Evolutionary conservation across 2,797 vertebrate species (phyloP), one percentile per base, ranked within the genome.

Genomic region (Gallinago stenura): DNA sequence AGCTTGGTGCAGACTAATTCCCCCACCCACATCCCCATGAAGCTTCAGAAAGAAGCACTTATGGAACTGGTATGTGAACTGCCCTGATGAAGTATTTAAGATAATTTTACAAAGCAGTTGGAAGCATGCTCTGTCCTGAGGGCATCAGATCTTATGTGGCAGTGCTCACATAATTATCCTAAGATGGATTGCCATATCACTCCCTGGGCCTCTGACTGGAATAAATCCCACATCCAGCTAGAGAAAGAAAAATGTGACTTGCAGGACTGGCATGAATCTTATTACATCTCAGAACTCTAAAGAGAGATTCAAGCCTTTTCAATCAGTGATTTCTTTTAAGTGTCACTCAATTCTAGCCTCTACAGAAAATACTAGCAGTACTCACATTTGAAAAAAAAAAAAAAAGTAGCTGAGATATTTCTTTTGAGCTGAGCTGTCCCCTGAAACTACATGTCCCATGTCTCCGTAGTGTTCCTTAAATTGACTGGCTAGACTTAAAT

Each of bases 1-100:
- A 96, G 88, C 64, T 92, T 92, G 56, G 39, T 87, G 68, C 79
- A 68, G 82, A 85, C 78, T 89, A 87, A 93, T 90, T 95, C 68
- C 81, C 89, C 81, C 64, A 71, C 81, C 93, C 80, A 84, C 78
- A 89, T 77, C 73, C 31, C 62, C 2, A 4, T 17, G 69, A 93
- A 95, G 78, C 18, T 70, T 83, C 57, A 72, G 65, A 83, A 58
- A 77, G 20, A 71, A 78, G 68, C 43, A 60, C 12, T 73, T 62
- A 83, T 31, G 48, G 76, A 93, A 90, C 31, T 73, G 80, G 88
- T 94, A 78, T 65, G 80, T 64, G 70, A 35, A 45, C 86, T 86
- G 65, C 69, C 76, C 77, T 85, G 77, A 71, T 57, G 78, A 95
- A 72, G 80, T 78, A 60, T 91, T 87, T 89, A 82, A 48, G 76